Evolutionary conservation across 2,888 invertebrate genomes (phyloP).

Genomic region (Drosophila monieri): DNA sequence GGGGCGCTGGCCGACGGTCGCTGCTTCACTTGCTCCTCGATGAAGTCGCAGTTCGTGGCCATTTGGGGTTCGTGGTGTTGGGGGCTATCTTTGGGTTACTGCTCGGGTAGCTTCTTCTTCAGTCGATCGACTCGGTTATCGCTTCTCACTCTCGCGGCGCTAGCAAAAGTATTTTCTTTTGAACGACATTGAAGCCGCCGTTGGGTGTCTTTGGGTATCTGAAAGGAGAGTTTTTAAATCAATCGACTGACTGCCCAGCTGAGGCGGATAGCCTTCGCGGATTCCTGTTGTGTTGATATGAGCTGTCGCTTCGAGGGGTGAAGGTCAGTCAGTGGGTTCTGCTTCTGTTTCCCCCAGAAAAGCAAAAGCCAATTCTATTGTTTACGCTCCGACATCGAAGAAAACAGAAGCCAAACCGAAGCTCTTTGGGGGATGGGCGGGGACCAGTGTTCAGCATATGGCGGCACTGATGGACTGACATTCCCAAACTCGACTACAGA

Average conservation of each 20-base stretch:
- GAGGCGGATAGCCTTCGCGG: slow-evolving; percentile 24
- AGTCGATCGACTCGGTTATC: slow-evolving; percentile 9
- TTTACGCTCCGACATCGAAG: slow-evolving; percentile 57
- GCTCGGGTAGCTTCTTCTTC: slow-evolving; percentile 4
- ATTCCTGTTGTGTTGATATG: slow-evolving; percentile 73
- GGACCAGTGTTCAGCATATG: slow-evolving; percentile 36
- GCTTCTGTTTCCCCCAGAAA: not conserved
- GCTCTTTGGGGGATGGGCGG: slow-evolving; percentile 17
- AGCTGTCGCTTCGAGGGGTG: slow-evolving; percentile 49
- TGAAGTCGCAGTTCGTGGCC: slow-evolving; percentile 81
- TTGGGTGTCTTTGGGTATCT: slow-evolving; percentile 47
- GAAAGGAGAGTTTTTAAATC: slow-evolving; percentile 36
- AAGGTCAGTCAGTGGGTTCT: slow-evolving; percentile 68
- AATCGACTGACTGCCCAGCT: slow-evolving; percentile 8
- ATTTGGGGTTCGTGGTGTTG: slow-evolving; percentile 53
- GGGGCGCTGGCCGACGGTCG: slow-evolving; percentile 43
- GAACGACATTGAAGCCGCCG: slow-evolving; percentile 75
- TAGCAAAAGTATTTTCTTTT: slow-evolving; percentile 71
- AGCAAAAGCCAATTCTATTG: slow-evolving; percentile 70
- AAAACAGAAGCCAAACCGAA: slow-evolving; percentile 33
- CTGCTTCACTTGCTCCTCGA: slow-evolving; percentile 71
- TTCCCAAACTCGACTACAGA: not conserved
- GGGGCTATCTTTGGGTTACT: slow-evolving; percentile 17
- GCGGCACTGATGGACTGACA: slow-evolving; percentile 14
- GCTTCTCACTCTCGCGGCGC: slow-evolving; percentile 10